Evolutionary conservation across 2,797 vertebrate genomes (phyloP).

Genomic region (Thunnus albacares): DNA sequence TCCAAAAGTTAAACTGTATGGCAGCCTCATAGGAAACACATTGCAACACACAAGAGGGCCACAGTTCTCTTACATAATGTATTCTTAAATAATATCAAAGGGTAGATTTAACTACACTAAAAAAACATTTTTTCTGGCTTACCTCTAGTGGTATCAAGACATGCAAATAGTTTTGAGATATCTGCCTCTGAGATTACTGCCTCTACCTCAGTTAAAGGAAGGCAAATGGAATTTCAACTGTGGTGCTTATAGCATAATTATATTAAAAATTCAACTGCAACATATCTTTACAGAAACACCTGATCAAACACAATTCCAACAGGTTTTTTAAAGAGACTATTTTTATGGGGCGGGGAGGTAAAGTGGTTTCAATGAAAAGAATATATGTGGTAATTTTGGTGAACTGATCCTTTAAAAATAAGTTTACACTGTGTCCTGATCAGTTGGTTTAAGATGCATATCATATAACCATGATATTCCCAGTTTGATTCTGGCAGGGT

Average conservation of each 20-base stretch:
- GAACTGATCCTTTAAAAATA: not conserved
- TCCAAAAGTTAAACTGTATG: not conserved
- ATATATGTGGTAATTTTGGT: too few species aligned
- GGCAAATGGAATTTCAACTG: not conserved
- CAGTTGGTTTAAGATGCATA: too few species aligned
- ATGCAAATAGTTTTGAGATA: too few species aligned
- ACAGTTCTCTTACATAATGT: not conserved
- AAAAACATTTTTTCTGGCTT: not conserved
- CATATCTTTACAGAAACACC: not conserved
- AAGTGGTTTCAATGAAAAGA: constrained; percentile 4
- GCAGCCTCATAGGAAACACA: not conserved
- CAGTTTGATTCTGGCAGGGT: too few species aligned
- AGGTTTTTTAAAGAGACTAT: not conserved
- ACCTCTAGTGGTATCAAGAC: not conserved
- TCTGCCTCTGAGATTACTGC: not conserved
- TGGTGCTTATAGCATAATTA: not conserved
- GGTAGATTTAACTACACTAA: not conserved
- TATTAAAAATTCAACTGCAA: constrained; percentile 8
- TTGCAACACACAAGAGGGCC: not conserved
- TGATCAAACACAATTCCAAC: not conserved
- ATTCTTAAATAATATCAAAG: not conserved
- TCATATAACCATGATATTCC: too few species aligned
- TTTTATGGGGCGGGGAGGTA: not conserved
- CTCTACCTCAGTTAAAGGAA: constrained; percentile 1
- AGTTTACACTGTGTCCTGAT: not conserved